phyloP scores from a whole-genome alignment of 2,797 vertebrate species.

The Platyrinchus mystaceus region DNA sequence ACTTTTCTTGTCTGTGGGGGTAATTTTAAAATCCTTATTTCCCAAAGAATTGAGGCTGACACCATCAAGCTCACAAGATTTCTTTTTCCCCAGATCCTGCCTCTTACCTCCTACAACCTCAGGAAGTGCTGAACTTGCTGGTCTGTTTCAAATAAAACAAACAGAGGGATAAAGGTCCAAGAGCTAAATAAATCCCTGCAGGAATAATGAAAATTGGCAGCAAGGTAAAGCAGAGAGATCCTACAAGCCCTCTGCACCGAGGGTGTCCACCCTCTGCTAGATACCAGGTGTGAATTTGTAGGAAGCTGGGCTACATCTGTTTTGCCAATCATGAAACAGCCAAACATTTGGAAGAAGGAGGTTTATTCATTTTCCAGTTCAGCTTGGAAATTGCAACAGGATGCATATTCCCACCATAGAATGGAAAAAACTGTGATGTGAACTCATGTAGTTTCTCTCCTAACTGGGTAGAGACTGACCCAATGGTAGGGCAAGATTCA shows the following conservation, averaged over 20 bases:
- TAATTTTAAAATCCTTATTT: neutral
- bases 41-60: neutral
- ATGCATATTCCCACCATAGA: neutral
- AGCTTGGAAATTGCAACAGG: neutral
- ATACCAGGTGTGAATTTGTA: neutral
- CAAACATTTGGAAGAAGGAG: neutral
- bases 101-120: neutral
- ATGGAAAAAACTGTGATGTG: neutral
- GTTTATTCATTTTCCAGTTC: neutral
- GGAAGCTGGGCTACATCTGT: neutral
- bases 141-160: neutral
- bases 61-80: neutral
- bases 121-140: neutral
- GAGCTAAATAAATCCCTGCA: neutral
- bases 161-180: neutral
- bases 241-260: neutral
- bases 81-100: neutral
- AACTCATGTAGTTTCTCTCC: neutral
- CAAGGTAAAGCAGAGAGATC: neutral
- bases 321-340: neutral
- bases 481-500: slow-evolving; percentile 30
- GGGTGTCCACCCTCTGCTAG: neutral
- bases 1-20: neutral
- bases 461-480: neutral
- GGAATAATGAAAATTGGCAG: neutral